These are phyloP conservation scores for Portunus trituberculatus DNA, from an alignment of 1,140 invertebrate genomes.

Conservation along the genomic window DNA sequence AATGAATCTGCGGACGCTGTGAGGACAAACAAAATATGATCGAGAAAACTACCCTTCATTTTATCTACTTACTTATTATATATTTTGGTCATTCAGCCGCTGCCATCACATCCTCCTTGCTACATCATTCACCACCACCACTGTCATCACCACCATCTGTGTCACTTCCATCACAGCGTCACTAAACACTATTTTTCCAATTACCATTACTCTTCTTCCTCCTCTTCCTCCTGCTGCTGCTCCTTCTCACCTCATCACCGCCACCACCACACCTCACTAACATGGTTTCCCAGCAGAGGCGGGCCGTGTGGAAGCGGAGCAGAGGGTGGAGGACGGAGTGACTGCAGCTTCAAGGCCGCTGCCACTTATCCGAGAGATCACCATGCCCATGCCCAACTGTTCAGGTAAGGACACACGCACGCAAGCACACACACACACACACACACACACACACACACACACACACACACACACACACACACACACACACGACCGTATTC, in stretches of 20 bases:
- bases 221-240: no score
- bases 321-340: constrained; percentile 32
- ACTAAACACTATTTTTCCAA: no score
- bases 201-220: no score
- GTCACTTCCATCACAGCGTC: no score
- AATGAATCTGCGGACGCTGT: no score
- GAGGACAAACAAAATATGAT: no score
- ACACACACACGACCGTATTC: background rate
- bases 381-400: background rate
- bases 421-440: background rate
- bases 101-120: no score
- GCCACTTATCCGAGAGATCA: background rate
- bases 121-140: no score
- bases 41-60: no score
- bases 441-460: background rate
- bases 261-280: background rate
- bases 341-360: constrained; percentile 58
- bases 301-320: background rate
- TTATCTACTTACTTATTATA: no score
- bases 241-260: background rate
- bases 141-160: no score
- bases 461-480: constrained; percentile 6
- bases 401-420: background rate
- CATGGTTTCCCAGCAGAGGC: background rate
- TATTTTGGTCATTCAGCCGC: no score